These are phyloP conservation scores for Chionoecetes opilio DNA, from an alignment of 1,140 invertebrate genomes.

Conservation along the genomic window DNA sequence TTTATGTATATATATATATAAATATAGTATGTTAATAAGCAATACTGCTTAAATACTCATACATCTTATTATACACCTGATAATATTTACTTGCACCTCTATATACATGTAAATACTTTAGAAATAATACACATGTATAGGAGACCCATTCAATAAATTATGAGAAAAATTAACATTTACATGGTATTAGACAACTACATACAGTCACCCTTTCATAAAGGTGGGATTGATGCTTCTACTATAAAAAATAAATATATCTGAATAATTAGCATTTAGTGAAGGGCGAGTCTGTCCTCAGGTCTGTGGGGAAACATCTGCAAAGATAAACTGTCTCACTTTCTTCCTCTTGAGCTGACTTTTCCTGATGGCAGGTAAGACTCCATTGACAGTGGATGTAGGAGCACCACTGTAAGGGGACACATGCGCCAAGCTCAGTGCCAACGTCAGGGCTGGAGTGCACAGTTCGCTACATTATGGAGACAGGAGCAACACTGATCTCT, in stretches of 20 bases:
- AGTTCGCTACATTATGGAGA: conserved; percentile 20
- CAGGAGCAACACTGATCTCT: conserved; percentile 27
- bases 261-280: conserved; percentile 50
- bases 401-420: conserved; percentile 72
- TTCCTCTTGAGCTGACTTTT: background rate
- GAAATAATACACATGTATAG: conserved; percentile 69
- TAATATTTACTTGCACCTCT: conserved; percentile 68
- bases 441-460: conserved; percentile 64
- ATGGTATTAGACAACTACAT: conserved; percentile 64
- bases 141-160: conserved; percentile 63
- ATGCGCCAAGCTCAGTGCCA: conserved; percentile 72
- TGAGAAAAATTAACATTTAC: conserved; percentile 42
- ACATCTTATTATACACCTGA: conserved; percentile 73
- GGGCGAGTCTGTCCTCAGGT: conserved; percentile 67
- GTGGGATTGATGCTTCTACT: conserved; percentile 36
- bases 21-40: conserved; percentile 67
- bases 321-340: conserved; percentile 68
- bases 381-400: conserved; percentile 33
- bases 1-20: conserved; percentile 63
- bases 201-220: conserved; percentile 52
- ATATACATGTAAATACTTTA: conserved; percentile 73
- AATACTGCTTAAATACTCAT: conserved; percentile 74
- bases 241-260: conserved; percentile 63
- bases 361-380: conserved; percentile 58
- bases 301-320: conserved; percentile 72